phyloP scores from a whole-genome alignment of 2,888 invertebrate genomes.

The Dolichopus griseipennis region DNA sequence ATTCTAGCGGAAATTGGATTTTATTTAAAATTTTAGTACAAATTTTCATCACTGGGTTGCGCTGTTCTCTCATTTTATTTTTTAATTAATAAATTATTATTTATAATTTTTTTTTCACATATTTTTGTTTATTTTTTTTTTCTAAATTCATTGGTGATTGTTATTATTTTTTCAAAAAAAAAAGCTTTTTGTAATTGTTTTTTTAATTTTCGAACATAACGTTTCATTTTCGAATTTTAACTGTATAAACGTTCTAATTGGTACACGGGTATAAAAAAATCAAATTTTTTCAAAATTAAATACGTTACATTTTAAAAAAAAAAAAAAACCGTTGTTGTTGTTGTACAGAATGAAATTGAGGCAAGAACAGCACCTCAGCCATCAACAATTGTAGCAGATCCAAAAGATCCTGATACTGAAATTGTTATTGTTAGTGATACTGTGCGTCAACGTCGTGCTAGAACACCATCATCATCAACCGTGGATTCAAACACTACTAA shows the following conservation, averaged over 20 bases:
- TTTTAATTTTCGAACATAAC: background rate
- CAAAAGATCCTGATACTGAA: constrained; percentile 45
- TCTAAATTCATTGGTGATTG: background rate
- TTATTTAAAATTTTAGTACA: background rate
- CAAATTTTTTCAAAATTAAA: background rate
- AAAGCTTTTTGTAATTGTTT: background rate
- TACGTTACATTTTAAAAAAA: background rate
- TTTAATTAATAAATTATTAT: background rate
- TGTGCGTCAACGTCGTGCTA: constrained; percentile 48
- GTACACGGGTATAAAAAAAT: background rate
- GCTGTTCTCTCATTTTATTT: background rate
- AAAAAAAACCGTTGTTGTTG: background rate
- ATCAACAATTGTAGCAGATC: background rate
- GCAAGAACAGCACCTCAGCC: background rate
- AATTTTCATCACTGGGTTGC: background rate
- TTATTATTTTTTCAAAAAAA: constrained; percentile 1
- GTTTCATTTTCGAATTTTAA: no score
- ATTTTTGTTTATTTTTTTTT: background rate
- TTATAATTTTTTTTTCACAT: background rate
- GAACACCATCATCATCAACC: constrained; percentile 37
- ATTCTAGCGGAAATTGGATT: background rate
- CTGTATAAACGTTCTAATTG: background rate
- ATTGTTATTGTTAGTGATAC: constrained; percentile 54
- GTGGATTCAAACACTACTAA: constrained; percentile 22
- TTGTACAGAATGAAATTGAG: constrained; percentile 19